These are phyloP conservation scores for Hephaestus fuliginosus DNA, from an alignment of 2,797 vertebrate species.

Conservation along the genomic window DNA sequence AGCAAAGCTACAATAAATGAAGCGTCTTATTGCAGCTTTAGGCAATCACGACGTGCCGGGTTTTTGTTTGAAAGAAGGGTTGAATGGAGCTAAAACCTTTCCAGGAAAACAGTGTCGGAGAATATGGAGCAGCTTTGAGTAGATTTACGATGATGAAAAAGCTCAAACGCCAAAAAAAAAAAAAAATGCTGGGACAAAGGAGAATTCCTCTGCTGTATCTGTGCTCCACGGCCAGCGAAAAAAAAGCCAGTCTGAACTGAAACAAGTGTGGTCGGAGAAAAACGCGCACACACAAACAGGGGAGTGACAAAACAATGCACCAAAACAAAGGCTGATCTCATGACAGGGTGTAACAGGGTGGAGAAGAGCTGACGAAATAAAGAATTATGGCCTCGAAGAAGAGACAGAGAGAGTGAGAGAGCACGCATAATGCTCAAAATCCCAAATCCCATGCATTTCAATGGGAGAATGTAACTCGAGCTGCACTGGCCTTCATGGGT, in stretches of 20 bases:
- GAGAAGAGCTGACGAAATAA: slow-evolving; percentile 1
- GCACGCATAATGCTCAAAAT: background rate
- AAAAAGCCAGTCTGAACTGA: slow-evolving; percentile 25
- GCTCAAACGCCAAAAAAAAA: background rate
- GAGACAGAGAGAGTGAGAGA: background rate
- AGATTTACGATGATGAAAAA: slow-evolving; percentile 27
- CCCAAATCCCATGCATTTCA: background rate
- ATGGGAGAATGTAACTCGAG: background rate
- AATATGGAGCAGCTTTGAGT: slow-evolving; percentile 3
- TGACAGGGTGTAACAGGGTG: slow-evolving; percentile 27
- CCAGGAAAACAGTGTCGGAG: slow-evolving; percentile 39
- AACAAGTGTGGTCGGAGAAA: slow-evolving; percentile 23
- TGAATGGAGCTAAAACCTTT: slow-evolving; percentile 32
- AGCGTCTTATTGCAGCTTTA: slow-evolving; percentile 46
- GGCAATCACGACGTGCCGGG: slow-evolving; percentile 23
- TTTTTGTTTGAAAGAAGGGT: background rate
- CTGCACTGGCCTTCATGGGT: background rate
- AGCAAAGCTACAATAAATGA: slow-evolving; percentile 48
- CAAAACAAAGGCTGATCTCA: slow-evolving; percentile 46
- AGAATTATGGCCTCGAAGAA: background rate
- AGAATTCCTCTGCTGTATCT: slow-evolving; percentile 16
- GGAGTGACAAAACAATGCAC: slow-evolving; percentile 40
- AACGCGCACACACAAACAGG: slow-evolving; percentile 8
- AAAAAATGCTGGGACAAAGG: background rate
- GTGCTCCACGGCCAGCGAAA: slow-evolving; percentile 5